phyloP scores from a whole-genome alignment of 2,888 invertebrate species.

The Deroplatys truncata region DNA sequence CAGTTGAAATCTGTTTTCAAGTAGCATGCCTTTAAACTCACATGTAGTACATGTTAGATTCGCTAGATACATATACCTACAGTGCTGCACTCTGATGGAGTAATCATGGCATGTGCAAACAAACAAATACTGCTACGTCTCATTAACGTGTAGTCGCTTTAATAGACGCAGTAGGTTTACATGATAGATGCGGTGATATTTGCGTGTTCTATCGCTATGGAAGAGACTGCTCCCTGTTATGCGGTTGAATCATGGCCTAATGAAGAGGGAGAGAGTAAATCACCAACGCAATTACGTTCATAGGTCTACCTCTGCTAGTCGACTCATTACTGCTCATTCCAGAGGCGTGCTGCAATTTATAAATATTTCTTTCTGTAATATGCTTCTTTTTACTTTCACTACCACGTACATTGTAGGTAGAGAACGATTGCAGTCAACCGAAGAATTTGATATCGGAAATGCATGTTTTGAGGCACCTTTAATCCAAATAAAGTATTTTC shows the following conservation, averaged over 20 bases:
- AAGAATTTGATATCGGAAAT: too few species aligned
- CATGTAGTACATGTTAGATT: too few species aligned
- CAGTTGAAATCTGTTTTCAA: not conserved
- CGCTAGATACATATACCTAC: too few species aligned
- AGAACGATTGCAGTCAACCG: too few species aligned
- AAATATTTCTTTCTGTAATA: not conserved
- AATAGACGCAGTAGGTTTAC: not conserved
- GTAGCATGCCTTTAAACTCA: not conserved
- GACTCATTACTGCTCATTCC: too few species aligned
- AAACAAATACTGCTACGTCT: not conserved
- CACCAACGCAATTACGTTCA: not conserved
- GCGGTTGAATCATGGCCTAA: not conserved
- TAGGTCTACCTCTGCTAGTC: not conserved
- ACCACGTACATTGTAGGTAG: too few species aligned
- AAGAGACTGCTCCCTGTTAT: not conserved
- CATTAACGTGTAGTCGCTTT: not conserved
- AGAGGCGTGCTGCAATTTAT: not conserved
- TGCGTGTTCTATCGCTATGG: not conserved
- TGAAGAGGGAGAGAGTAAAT: not conserved
- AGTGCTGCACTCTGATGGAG: not conserved
- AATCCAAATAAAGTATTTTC: too few species aligned
- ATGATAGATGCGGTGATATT: not conserved
- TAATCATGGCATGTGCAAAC: not conserved
- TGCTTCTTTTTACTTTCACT: not conserved
- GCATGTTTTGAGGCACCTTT: too few species aligned